phyloP scores from a whole-genome alignment of 2,113 vertebrate species.

The Perccottus glenii region DNA sequence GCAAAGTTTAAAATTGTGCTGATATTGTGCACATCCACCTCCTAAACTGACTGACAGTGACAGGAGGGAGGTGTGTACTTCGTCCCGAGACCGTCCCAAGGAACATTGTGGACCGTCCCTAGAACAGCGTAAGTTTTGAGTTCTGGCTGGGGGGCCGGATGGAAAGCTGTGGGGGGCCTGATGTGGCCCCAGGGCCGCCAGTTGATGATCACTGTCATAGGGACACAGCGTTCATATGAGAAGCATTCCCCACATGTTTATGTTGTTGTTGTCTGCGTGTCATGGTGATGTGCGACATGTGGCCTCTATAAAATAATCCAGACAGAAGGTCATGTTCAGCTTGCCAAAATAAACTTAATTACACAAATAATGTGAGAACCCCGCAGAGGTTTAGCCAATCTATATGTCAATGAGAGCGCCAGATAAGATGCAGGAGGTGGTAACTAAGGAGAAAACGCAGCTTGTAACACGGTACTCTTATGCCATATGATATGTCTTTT shows the following conservation, averaged over 20 bases:
- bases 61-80: no score
- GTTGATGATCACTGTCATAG: no score
- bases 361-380: constrained; percentile 68
- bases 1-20: no score
- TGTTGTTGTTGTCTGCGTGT: not conserved
- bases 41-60: no score
- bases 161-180: no score
- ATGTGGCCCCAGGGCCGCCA: no score
- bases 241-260: not conserved
- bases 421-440: constrained; percentile 51
- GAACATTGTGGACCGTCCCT: no score
- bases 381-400: constrained; percentile 64
- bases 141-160: no score
- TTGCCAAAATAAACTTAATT: constrained; percentile 69
- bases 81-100: no score
- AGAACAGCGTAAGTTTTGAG: no score
- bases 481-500: constrained; percentile 60
- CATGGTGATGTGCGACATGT: not conserved
- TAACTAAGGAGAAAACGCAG: constrained; percentile 65
- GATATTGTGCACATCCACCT: no score
- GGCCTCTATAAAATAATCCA: constrained; percentile 30
- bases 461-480: constrained; percentile 64
- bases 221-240: not conserved
- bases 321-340: constrained; percentile 52
- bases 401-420: constrained; percentile 58